These are phyloP conservation scores for Sciurus carolinensis DNA, from an alignment of 2,797 vertebrate species.

Conservation along the genomic window DNA sequence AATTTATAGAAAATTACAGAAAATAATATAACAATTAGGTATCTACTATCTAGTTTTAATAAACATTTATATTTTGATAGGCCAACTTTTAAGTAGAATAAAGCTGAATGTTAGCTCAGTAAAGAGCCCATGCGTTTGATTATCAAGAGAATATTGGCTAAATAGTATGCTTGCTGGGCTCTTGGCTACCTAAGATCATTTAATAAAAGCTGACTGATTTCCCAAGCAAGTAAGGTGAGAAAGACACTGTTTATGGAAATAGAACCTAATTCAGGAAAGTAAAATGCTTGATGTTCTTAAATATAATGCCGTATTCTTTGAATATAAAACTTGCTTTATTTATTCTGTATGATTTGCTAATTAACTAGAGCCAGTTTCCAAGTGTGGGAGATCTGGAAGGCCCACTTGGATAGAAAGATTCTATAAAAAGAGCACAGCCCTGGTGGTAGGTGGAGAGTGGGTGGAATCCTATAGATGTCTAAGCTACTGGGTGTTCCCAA, in stretches of 20 bases:
- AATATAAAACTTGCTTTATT: not conserved
- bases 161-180: not conserved
- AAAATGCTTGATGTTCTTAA: conserved; percentile 35
- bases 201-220: conserved; percentile 58
- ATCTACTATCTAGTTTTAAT: conserved; percentile 38
- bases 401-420: not conserved
- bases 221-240: not conserved
- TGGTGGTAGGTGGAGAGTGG: not conserved
- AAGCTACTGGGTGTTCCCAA: conserved; percentile 52
- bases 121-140: not conserved
- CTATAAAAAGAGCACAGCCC: not conserved
- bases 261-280: conserved; percentile 42
- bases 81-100: conserved; percentile 20
- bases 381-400: conserved; percentile 35
- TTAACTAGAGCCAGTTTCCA: conserved; percentile 49
- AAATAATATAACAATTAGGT: not conserved
- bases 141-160: conserved; percentile 28
- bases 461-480: conserved; percentile 5
- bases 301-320: conserved; percentile 34
- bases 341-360: conserved; percentile 7
- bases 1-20: conserved; percentile 2
- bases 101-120: not conserved
- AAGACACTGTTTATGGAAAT: conserved; percentile 39
- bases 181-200: conserved; percentile 11
- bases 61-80: conserved; percentile 49